These are phyloP conservation scores for Asobara japonica DNA, from an alignment of 1,140 invertebrate species.

Conservation along the genomic window DNA sequence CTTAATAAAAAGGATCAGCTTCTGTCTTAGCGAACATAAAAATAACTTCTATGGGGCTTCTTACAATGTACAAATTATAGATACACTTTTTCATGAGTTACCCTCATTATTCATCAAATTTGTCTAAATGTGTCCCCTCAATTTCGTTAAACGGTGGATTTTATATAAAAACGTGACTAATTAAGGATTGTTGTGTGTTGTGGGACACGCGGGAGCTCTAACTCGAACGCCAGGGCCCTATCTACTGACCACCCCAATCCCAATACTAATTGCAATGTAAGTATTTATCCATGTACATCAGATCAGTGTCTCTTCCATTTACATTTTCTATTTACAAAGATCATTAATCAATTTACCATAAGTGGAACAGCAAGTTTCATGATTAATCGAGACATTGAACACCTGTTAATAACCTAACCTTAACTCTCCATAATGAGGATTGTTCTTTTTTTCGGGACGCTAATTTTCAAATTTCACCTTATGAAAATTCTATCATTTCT, in stretches of 20 bases:
- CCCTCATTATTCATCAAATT: background rate
- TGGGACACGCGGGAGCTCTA: slow-evolving; percentile 65
- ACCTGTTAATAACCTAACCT: background rate
- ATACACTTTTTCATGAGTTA: background rate
- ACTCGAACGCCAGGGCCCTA: slow-evolving; percentile 63
- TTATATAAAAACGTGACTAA: slow-evolving; percentile 55
- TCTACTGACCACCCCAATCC: slow-evolving; percentile 65
- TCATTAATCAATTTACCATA: slow-evolving; percentile 33
- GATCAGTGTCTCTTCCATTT: slow-evolving; percentile 55
- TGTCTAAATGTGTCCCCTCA: slow-evolving; percentile 22
- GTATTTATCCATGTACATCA: slow-evolving; percentile 62
- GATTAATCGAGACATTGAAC: background rate
- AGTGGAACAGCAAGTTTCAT: background rate
- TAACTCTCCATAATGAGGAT: background rate
- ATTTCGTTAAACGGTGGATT: slow-evolving; percentile 45
- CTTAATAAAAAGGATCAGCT: no score
- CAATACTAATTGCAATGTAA: slow-evolving; percentile 66
- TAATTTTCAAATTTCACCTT: background rate
- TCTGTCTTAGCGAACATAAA: no score
- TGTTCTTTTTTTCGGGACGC: background rate
- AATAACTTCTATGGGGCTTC: no score
- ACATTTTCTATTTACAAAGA: background rate
- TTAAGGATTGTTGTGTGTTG: slow-evolving; percentile 65
- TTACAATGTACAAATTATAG: slow-evolving; percentile 13
- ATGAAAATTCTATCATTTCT: background rate